Conservation (phyloP, 2,888 invertebrate genomes). For the Ferrisia virgata region DNA sequence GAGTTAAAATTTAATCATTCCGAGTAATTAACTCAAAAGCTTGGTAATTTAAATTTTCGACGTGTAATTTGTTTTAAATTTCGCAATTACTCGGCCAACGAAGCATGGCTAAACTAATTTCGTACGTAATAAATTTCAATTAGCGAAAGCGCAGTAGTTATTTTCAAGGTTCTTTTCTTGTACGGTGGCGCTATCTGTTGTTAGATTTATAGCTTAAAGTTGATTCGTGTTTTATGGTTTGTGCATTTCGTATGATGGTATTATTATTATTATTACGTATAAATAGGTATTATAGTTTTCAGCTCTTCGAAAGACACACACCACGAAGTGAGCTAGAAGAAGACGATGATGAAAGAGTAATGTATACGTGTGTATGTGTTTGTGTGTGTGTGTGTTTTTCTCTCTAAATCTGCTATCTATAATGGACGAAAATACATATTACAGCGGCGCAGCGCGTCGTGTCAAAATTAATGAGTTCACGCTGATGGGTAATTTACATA, state of each 20-base stretch:
- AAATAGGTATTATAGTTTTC: too few relatives aligned
- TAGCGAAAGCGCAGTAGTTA: not conserved
- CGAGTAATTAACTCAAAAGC: not conserved
- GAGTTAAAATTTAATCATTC: not conserved
- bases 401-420: not conserved
- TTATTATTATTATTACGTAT: not conserved
- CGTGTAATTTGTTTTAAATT: constrained; percentile 16
- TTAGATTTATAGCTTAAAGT: not conserved
- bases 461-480: constrained; percentile 31
- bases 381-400: too few relatives aligned
- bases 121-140: constrained; percentile 18
- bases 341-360: not conserved
- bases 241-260: not conserved
- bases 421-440: constrained; percentile 12
- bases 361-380: too few relatives aligned
- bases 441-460: not conserved
- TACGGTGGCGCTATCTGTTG: not conserved
- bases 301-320: too few relatives aligned
- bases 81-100: not conserved
- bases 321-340: too few relatives aligned
- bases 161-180: constrained; percentile 22
- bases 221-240: constrained; percentile 14
- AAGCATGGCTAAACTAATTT: not conserved
- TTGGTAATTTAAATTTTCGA: not conserved
- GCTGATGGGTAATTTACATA: constrained; percentile 27